Evolutionary conservation across 2,797 vertebrate genomes (phyloP).

Genomic region (Sphaeramia orbicularis): DNA sequence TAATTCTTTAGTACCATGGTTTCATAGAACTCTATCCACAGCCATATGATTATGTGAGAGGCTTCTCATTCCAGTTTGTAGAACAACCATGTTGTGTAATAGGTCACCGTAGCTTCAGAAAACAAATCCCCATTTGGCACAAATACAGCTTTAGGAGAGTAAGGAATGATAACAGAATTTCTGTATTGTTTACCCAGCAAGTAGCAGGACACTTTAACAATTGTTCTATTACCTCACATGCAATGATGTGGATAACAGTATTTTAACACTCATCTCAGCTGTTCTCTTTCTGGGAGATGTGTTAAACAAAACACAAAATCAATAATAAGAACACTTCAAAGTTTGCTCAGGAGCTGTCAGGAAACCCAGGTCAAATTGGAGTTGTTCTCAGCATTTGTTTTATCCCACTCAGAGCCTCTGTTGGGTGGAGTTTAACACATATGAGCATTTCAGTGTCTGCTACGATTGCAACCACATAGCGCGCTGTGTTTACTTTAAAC

Average conservation of each 20-base stretch:
- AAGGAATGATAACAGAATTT: slow-evolving; percentile 52
- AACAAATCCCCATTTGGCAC: slow-evolving; percentile 47
- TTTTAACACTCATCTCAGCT: slow-evolving; percentile 70
- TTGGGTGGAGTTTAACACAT: slow-evolving; percentile 31
- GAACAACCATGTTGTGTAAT: slow-evolving; percentile 14
- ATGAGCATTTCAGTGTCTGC: slow-evolving; percentile 12
- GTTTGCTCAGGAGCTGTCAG: slow-evolving; percentile 57
- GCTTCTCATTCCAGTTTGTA: background rate
- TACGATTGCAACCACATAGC: background rate
- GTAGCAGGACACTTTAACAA: slow-evolving; percentile 55
- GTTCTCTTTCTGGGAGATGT: slow-evolving; percentile 41
- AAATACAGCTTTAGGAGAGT: slow-evolving; percentile 57
- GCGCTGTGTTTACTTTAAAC: slow-evolving; percentile 5
- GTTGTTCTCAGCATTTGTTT: slow-evolving; percentile 50
- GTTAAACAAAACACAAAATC: slow-evolving; percentile 59
- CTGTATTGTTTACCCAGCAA: slow-evolving; percentile 59
- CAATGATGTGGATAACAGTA: slow-evolving; percentile 74
- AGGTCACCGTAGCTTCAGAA: slow-evolving; percentile 19
- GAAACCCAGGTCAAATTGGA: slow-evolving; percentile 48
- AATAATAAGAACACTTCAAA: slow-evolving; percentile 68
- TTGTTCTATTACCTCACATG: slow-evolving; percentile 76
- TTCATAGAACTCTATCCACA: background rate
- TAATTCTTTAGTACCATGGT: no score
- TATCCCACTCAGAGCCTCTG: slow-evolving; percentile 24
- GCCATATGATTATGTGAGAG: background rate